Evolutionary conservation across 1,140 invertebrate species (phyloP).

Genomic region (Drosophila rhopaloa): DNA sequence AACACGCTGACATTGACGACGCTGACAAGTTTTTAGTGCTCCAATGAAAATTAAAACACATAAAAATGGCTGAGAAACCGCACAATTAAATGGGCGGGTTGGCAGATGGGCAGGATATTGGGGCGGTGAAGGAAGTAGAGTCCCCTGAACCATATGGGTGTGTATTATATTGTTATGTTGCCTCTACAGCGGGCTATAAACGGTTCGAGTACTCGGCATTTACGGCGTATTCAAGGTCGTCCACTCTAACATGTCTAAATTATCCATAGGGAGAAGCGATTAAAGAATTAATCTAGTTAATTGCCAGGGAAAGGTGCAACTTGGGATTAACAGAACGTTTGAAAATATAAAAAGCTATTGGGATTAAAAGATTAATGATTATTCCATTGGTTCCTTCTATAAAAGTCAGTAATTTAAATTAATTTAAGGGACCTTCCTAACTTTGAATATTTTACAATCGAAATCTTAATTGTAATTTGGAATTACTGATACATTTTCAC

Average conservation of each 20-base stretch:
- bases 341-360: too few relatives aligned
- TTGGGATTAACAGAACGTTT: background rate
- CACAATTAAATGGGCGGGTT: slow-evolving; percentile 66
- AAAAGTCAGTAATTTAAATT: too few relatives aligned
- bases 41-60: slow-evolving; percentile 75
- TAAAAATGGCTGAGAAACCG: slow-evolving; percentile 70
- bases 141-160: slow-evolving; percentile 23
- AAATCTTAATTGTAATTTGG: too few relatives aligned
- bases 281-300: slow-evolving; percentile 12
- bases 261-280: slow-evolving; percentile 15
- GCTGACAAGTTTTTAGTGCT: slow-evolving; percentile 70
- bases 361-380: too few relatives aligned
- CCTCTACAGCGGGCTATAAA: slow-evolving; percentile 28
- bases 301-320: background rate
- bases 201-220: slow-evolving; percentile 12
- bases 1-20: slow-evolving; percentile 59
- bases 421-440: too few relatives aligned
- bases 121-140: background rate
- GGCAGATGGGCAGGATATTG: slow-evolving; percentile 19
- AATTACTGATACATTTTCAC: too few relatives aligned
- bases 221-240: slow-evolving; percentile 34
- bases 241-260: slow-evolving; percentile 9
- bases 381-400: too few relatives aligned
- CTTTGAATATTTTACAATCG: too few relatives aligned
- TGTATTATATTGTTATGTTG: slow-evolving; percentile 30